A percentile compares a stretch with the other conserved stretches of the same genome.
Evolutionary conservation across 2,113 vertebrate species (phyloP).

Genomic region (Ptilonorhynchus violaceus): DNA sequence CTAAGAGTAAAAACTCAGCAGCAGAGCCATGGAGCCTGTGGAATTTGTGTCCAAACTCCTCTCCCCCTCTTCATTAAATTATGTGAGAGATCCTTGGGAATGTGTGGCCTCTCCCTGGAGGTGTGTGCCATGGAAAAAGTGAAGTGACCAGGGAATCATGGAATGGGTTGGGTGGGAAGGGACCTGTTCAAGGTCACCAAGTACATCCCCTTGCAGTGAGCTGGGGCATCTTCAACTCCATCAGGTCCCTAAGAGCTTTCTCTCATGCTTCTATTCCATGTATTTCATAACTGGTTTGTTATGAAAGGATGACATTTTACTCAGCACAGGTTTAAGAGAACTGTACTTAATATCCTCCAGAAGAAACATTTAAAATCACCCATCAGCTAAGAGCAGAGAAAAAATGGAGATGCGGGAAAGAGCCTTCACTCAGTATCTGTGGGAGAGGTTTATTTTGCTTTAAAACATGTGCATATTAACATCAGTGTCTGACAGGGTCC

Average conservation of each 20-base stretch:
- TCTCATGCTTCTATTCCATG: accelerated
- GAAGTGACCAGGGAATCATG: accelerated
- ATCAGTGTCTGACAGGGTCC: neutral
- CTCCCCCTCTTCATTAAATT: neutral
- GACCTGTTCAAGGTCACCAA: neutral
- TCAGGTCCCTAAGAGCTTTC: neutral
- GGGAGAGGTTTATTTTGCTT: neutral
- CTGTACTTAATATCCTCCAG: neutral
- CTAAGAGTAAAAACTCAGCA: neutral
- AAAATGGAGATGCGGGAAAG: neutral
- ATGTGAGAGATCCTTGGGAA: neutral
- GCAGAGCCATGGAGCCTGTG: neutral
- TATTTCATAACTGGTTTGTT: neutral
- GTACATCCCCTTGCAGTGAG: neutral
- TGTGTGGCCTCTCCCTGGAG: neutral
- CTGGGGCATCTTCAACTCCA: neutral
- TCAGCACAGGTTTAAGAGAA: neutral
- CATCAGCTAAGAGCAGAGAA: neutral
- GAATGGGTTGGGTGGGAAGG: neutral
- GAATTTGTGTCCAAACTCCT: neutral
- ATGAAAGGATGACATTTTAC: neutral
- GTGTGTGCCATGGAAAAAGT: neutral
- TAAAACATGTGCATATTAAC: neutral
- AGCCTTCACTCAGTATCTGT: neutral
- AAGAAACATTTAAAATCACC: neutral